Base-by-base conservation (phyloP, 2,113 vertebrate species). In the Castor canadensis region DNA sequence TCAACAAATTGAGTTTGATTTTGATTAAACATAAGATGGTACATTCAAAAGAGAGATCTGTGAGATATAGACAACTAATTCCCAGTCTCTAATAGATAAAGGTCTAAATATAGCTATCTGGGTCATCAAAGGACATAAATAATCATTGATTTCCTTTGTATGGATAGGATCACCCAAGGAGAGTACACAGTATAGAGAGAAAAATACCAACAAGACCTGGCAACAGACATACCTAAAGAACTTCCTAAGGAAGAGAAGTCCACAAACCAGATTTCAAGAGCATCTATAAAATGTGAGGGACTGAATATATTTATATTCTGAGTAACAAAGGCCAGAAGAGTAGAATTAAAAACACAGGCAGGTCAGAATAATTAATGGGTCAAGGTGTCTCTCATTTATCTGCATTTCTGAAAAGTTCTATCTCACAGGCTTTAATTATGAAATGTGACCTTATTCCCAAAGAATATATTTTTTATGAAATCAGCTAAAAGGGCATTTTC, bases 401-500 rank as follows among this genome's bases (percentile, higher is more conserved):
- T 54, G 17, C 28, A 22, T 62, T 89, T 93, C 85, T 77, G 40
- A 84, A 88, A 87, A 58, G 5, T 73, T 77, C 43, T 79, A 13
- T n/a, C 56, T 94, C 32, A 43, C 7, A 64, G 56, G 62, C 5
- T 83, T 52, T 49, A 82, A 79, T 86, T 79, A 52, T 13, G 91
- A 85, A 88, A 93, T 79, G 38, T 66, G 35, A 96, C 69, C 30
- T 87, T 84, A 92, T 45, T 92, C 28, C 26, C 38, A 87, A 93
- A 93, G 58, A 60, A 45, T 32, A 13, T 1, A 19, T 72, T 73
- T 75, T 89, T 75, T 89, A 86, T 58, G 35, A 89, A 91, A 67
- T 83, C 26, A 38, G n/a, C 38, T 89, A 47, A 82, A 91, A 58
- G 3, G 30, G 5, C 64, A 56, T 72, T 82, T 95, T 40, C 43